These are phyloP conservation scores for Pocillopora meandrina DNA, from an alignment of 92 coral and sea anemone species.

Conservation along the genomic window DNA sequence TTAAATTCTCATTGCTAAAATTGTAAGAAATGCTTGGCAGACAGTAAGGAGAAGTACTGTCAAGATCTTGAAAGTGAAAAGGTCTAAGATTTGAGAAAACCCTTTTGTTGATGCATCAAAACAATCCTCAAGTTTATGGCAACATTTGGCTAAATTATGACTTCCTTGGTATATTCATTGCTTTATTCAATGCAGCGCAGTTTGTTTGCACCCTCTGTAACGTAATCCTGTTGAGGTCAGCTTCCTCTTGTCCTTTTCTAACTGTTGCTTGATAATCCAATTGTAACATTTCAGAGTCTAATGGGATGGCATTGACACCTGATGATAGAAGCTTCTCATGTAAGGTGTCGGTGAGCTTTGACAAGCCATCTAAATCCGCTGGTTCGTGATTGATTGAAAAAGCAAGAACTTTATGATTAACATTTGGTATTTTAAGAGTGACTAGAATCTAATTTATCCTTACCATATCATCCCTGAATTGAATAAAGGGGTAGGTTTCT, in stretches of 20 bases:
- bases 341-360: conserved; percentile 72
- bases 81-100: not conserved
- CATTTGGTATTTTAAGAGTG: not conserved
- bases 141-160: not conserved
- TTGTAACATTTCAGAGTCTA: conserved; percentile 84
- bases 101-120: too few relatives aligned
- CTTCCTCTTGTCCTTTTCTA: conserved; percentile 86
- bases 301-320: conserved; percentile 90
- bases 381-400: not conserved
- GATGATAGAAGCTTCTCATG: conserved; percentile 79
- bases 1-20: too few relatives aligned
- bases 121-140: too few relatives aligned
- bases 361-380: conserved; percentile 83
- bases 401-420: not conserved
- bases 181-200: conserved; percentile 81
- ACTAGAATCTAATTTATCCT: not conserved
- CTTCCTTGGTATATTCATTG: conserved; percentile 56
- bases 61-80: not conserved
- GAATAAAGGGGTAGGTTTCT: too few relatives aligned
- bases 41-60: too few relatives aligned
- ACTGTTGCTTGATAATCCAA: conserved; percentile 85
- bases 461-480: too few relatives aligned
- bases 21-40: too few relatives aligned
- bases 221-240: conserved; percentile 72
- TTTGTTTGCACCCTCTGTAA: conserved; percentile 85